phyloP scores from a whole-genome alignment of 2,888 invertebrate genomes.

The Aphodius granarius region DNA sequence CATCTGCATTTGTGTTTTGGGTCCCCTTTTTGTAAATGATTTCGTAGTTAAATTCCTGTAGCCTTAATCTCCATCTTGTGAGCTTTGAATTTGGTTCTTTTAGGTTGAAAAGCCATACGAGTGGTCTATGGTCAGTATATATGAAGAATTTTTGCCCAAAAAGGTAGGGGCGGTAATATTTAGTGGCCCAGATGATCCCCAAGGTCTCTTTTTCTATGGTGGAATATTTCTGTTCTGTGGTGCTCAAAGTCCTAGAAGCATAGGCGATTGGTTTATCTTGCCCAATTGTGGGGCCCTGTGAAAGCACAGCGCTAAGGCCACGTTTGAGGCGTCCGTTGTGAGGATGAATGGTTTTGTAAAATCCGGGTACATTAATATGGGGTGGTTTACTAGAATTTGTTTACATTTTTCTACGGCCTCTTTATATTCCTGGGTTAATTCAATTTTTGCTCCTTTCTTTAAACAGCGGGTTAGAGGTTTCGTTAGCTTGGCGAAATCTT shows the following conservation, averaged over 20 bases:
- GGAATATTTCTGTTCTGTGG: constrained; percentile 1
- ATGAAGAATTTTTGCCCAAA: constrained; percentile 10
- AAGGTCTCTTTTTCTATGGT: constrained; percentile 16
- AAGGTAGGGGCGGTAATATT: constrained; percentile 16
- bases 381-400: constrained; percentile 23
- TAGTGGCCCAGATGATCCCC: constrained; percentile 11
- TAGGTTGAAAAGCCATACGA: constrained; percentile 6
- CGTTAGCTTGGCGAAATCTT: constrained; percentile 21
- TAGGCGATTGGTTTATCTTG: constrained; percentile 3
- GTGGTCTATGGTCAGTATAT: constrained; percentile 5
- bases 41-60: too few relatives aligned
- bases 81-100: constrained; percentile 18
- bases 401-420: constrained; percentile 21
- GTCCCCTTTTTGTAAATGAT: neutral
- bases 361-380: constrained; percentile 22
- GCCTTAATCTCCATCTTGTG: constrained; percentile 1
- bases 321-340: constrained; percentile 23
- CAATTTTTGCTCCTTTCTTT: constrained; percentile 18
- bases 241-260: neutral
- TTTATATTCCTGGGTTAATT: constrained; percentile 2
- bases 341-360: constrained; percentile 21
- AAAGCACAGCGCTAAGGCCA: constrained; percentile 16
- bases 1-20: neutral
- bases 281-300: constrained; percentile 10
- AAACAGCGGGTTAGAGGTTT: constrained; percentile 19